These are phyloP conservation scores for Sebastolobus alascanus DNA, from an alignment of 2,797 vertebrate species.

Conservation along the genomic window DNA sequence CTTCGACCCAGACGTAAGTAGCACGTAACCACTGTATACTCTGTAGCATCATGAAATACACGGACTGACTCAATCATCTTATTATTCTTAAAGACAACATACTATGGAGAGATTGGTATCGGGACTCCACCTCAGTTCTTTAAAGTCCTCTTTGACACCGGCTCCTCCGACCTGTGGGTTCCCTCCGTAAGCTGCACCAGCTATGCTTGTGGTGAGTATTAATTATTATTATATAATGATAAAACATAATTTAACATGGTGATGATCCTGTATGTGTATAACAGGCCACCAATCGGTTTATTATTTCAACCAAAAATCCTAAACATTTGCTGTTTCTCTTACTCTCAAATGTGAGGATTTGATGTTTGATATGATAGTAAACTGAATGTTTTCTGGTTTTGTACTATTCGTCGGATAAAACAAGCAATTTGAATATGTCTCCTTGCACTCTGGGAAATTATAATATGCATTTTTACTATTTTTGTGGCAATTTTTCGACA, in stretches of 20 bases:
- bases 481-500: background rate
- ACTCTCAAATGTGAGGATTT: background rate
- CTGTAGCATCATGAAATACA: background rate
- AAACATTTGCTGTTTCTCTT: background rate
- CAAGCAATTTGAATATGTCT: background rate
- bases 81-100: conserved; percentile 37
- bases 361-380: background rate
- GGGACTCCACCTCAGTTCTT: conserved; percentile 61
- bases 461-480: background rate
- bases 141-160: conserved; percentile 65
- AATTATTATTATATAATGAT: background rate
- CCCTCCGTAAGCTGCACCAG: conserved; percentile 48
- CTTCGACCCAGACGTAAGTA: conserved; percentile 54
- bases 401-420: background rate
- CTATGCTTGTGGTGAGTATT: conserved; percentile 41
- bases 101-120: conserved; percentile 57
- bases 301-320: background rate
- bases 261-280: background rate
- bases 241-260: background rate
- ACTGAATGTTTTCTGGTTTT: background rate
- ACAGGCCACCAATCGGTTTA: background rate
- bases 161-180: conserved; percentile 63
- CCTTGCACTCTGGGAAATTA: background rate
- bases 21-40: background rate
- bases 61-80: background rate